Base-by-base conservation (phyloP, 2,797 vertebrate genomes). In the Netta rufina region DNA sequence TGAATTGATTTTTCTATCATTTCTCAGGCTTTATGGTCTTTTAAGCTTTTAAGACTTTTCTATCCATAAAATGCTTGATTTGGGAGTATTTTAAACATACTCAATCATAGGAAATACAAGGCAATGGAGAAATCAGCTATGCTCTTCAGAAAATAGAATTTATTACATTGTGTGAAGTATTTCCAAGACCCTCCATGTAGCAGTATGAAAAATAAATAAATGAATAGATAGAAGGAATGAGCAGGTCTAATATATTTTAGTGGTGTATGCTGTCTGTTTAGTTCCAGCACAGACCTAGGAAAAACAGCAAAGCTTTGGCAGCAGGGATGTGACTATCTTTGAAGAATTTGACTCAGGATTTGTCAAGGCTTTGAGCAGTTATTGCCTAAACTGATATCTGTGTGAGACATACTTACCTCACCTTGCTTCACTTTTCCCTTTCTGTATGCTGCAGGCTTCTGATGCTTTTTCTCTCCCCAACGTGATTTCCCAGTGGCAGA, bases 41-140 rank as follows among this genome's bases (percentile, higher is more conserved):
- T 51, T 54, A 67, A 77, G n/a, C 15, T 91, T 91, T 89, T 72
- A 81, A 77, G 51, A 25, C 15, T 80, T 83, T 66, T 80, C 28
- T 74, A 2, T 45, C 78, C 77, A 45, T 74, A 61, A 77, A 90
- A 53, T 0, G 1, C 28, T 84, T 80, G 61, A 61, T 87, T 90
- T 0, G 0, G 9, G 39, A 74, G 15, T 45, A 10, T 87, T 92
- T 93, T 77, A 82, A 82, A 72, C 7, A 2, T 27, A 47, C 5
- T 27, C 90, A 72, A 70, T 73, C 56, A 47, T 6, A 43, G 60
- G 21, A 79, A 74, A 57, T 43, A 53, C 8, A 61, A 83, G 32
- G 65, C 47, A 61, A 25, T 36, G 28, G 54, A 77, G 61, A 76
- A 89, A 75, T 61, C 36, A 82, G 24, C 33, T 47, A 1, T 7